Conservation (phyloP, 1,140 invertebrate genomes). For the Lamellibrachia luymesi region DNA sequence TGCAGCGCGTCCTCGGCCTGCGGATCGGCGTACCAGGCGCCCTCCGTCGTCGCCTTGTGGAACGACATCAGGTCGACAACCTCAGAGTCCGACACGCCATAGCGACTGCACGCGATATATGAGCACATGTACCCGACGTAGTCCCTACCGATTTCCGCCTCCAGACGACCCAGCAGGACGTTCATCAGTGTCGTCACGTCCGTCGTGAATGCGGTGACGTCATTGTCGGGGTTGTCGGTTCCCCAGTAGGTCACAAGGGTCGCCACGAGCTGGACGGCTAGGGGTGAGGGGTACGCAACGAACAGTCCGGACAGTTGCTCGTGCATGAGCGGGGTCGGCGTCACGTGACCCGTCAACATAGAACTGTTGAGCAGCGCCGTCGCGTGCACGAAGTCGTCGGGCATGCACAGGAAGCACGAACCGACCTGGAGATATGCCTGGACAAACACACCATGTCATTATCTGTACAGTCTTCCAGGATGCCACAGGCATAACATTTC, state of each 20-base stretch:
- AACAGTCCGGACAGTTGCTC: not conserved
- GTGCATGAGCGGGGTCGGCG: constrained; percentile 62
- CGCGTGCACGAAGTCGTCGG: not conserved
- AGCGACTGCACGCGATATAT: constrained; percentile 62
- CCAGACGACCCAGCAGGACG: not conserved
- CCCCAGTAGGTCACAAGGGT: not conserved
- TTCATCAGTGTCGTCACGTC: not conserved
- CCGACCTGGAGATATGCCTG: not conserved
- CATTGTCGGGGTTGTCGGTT: not conserved
- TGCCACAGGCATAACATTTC: too few relatives aligned
- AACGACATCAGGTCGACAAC: constrained; percentile 68
- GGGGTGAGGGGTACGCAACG: not conserved
- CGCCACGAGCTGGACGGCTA: not conserved
- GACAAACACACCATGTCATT: not conserved
- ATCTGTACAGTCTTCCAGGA: not conserved
- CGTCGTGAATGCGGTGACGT: not conserved
- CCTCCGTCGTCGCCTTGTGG: constrained; percentile 65
- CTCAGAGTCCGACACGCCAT: constrained; percentile 70
- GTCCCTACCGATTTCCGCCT: not conserved
- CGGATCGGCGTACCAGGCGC: constrained; percentile 51
- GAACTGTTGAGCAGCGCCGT: constrained; percentile 43
- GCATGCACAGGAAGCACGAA: not conserved
- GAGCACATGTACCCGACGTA: not conserved
- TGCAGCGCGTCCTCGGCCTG: constrained; percentile 32
- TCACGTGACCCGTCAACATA: constrained; percentile 68